A percentile compares a stretch with the other conserved stretches of the same genome.
These are phyloP conservation scores for Esox niger DNA, from an alignment of 2,113 vertebrate species.

Conservation along the genomic window DNA sequence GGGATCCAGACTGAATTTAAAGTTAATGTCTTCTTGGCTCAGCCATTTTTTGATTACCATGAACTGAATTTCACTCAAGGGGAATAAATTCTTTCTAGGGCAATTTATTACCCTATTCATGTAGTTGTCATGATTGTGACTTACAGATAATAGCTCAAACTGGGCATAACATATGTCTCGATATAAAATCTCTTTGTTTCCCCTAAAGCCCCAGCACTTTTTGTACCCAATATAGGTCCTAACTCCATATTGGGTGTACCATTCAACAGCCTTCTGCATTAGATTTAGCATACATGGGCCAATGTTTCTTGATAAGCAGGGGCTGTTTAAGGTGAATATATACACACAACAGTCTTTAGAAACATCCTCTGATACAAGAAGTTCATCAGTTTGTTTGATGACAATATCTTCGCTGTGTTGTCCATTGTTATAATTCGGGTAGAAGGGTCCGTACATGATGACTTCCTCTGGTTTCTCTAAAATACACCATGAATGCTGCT, in stretches of 20 bases:
- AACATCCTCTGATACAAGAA: conserved; percentile 27
- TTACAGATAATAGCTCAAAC: conserved; percentile 28
- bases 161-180: conserved; percentile 38
- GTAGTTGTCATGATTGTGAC: conserved; percentile 38
- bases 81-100: conserved; percentile 6
- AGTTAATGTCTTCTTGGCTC: neutral
- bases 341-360: conserved; percentile 33
- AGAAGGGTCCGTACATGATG: conserved; percentile 52
- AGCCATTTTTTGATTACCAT: conserved; percentile 29
- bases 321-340: conserved; percentile 59
- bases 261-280: conserved; percentile 44
- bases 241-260: conserved; percentile 45
- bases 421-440: conserved; percentile 48
- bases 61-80: conserved; percentile 40
- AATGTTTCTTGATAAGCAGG: conserved; percentile 47
- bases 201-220: conserved; percentile 60
- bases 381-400: conserved; percentile 53
- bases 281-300: conserved; percentile 53
- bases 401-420: conserved; percentile 56
- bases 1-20: conserved; percentile 15
- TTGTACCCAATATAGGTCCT: conserved; percentile 50
- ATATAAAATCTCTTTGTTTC: conserved; percentile 54
- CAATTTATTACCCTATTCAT: conserved; percentile 14
- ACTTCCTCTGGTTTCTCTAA: conserved; percentile 56
- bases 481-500: conserved; percentile 55